These are phyloP conservation scores for Acipenser ruthenus DNA, from an alignment of 2,797 vertebrate genomes.

Conservation along the genomic window DNA sequence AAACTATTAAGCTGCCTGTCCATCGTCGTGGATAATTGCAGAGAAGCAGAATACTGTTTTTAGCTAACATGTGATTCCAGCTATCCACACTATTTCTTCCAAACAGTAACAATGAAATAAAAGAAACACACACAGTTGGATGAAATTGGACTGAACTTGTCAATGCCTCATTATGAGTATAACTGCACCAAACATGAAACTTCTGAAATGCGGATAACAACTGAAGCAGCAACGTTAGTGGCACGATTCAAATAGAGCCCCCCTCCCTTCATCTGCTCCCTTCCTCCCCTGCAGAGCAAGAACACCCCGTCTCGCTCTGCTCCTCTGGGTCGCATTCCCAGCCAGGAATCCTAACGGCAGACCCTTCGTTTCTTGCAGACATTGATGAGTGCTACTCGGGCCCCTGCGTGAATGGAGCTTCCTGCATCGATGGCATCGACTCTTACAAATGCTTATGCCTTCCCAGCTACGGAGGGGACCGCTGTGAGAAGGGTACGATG, in stretches of 20 bases:
- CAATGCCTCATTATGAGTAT: too few species aligned
- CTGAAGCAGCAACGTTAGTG: constrained; percentile 39
- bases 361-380: constrained; percentile 86
- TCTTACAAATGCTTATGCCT: constrained; percentile 99
- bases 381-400: constrained; percentile 89
- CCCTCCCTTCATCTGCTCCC: constrained; percentile 10
- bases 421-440: constrained; percentile 83
- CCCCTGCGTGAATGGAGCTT: constrained; percentile 96
- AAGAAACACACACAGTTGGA: too few species aligned
- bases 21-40: too few species aligned
- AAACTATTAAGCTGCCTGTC: too few species aligned
- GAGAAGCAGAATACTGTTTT: too few species aligned
- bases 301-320: constrained; percentile 16
- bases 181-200: too few species aligned
- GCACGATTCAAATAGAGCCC: constrained; percentile 22
- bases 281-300: constrained; percentile 6
- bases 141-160: too few species aligned
- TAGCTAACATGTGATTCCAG: too few species aligned
- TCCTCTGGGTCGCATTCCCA: constrained; percentile 38
- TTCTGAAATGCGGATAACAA: constrained; percentile 20
- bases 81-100: too few species aligned
- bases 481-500: constrained; percentile 92
- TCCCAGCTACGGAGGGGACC: constrained; percentile 95
- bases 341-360: constrained; percentile 70
- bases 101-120: too few species aligned